Base-by-base conservation (phyloP, 2,797 vertebrate genomes). In the Clarias platycephalus region DNA sequence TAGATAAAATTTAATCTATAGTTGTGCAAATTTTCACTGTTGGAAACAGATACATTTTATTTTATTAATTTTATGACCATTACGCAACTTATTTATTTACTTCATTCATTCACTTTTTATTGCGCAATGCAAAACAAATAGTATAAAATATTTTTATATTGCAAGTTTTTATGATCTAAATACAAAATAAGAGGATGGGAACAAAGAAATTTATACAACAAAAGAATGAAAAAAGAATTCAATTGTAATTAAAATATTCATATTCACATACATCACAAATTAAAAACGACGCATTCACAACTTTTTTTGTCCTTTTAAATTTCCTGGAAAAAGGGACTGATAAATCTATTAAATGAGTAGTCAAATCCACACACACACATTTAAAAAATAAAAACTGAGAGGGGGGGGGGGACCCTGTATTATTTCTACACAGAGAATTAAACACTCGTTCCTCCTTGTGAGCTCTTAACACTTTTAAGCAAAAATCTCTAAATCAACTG, bases 401-500 rank as follows among this genome's bases (percentile, higher is more conserved):
- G 7, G 2, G 3, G 0, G 18, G 12, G 1, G 0, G 16, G 3
- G 0, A 12, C 4, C 18, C 28, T 18, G 60, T 10, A 64, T 67
- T 0, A 24, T 49, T 24, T 53, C 71, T 28, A 4, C 44, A 28
- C 2, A 28, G 44, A 18, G n/a, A 74, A 53, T 4, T n/a, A 26
- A 72, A 72, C 70, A 44, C 9, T 5, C 37, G 24, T 10, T 13
- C 24, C 70, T 26, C n/a, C 8, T 53, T 74, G 53, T 26, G 15
- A 55, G 44, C 71, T 49, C 70, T 49, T 72, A 49, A 72, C 49
- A 26, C 24, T 26, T 70, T 40, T 18, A 18, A 53, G 44, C 22
- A 74, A 74, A 74, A 72, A 72, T 72, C 72, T 34, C 74, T 76
- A 76, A 58, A 58, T 58, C 55, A 76, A 34, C 18, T 16, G 44